Evolutionary conservation across 1,140 invertebrate genomes (phyloP), one percentile per base, ranked within the genome.

Genomic region (Coptotermes formosanus): DNA sequence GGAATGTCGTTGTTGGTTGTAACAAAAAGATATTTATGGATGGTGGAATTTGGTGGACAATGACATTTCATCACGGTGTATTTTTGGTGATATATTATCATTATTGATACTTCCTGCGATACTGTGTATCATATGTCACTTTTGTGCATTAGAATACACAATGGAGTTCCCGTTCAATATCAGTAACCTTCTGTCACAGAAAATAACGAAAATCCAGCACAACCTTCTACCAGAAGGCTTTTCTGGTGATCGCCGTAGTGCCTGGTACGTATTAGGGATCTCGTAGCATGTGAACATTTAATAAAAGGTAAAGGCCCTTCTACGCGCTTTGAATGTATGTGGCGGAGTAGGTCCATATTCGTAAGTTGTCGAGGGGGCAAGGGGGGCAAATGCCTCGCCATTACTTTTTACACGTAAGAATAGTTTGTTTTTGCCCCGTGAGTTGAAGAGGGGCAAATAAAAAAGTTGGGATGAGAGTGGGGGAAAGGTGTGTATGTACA

Each of bases 131-230:
- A n/a, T 75, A 75, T 75, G 64, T 30, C 30, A 30, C 19, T 75
- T 25, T n/a, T 75, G 64, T 75, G n/a, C n/a, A 75, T 75, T 8
- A 11, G 64, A 55, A 4, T 75, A 30, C 64, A 83, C 38, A n/a
- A 85, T 85, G 85, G 85, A 85, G 19, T 85, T 85, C 38, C 59
- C 85, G 21, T 85, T 85, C 21, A 82, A 75, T 44, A 38, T 85
- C 25, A 85, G 81, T 69, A 59, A 23, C 38, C 25, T 85, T 45
- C 64, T 85, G 23, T 21, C 8, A 44, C 14, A 44, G 19, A 85
- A 69, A n/a, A 81, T 85, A 32, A 30, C 16, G 7, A 85, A 69
- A 52, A 30, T 85, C 11, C 21, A 38, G 81, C 12, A 38, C 0
- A 64, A 81, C 12, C 59, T 85, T 64, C 19, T 85, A 59, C 85